Evolutionary conservation across 2,888 invertebrate genomes (phyloP), one percentile per base, ranked within the genome.

Genomic region (Melanotus villosus): DNA sequence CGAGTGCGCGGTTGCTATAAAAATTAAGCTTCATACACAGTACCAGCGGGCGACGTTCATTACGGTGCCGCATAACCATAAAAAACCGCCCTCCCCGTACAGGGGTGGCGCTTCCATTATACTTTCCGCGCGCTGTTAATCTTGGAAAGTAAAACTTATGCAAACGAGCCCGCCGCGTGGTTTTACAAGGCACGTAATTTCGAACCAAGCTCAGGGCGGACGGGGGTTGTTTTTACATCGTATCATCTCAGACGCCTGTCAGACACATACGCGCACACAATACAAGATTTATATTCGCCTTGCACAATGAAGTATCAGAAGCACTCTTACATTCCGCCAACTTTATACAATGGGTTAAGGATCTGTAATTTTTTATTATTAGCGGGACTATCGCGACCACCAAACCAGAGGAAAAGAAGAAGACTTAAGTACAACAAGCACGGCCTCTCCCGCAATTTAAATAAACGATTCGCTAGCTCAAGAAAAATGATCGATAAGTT

Each of bases 61-160:
- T 83, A 82, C 81, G 73, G 75, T 77, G 77, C 80, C 81, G 79
- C 81, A 82, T 81, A 81, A 82, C 82, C 82, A 80, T 82, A 83
- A 83, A 83, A 83, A 83, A 81, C 71, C 77, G 45, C 70, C 65
- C 65, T 68, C 66, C 67, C 58, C 68, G 47, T 65, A 41, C 47
- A 62, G 71, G 74, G 73, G 75, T 73, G 75, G 75, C 78, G 79
- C 80, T 84, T 83, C 83, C 83, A 83, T 83, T 83, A 83, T 82
- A 82, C 83, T 83, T 83, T 83, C 81, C 79, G 78, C 78, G 79
- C 80, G 80, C 79, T 83, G 83, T 84, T 84, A 84, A 84, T 84
- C 83, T 83, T 82, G 81, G 82, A 82, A 84, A 84, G 83, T 84
- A 83, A 84, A 84, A 84, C 83, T 84, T 84, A 84, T 84, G 84